Percentiles rank a stretch among this genome's conserved stretches.
These are phyloP conservation scores for Hydractinia symbiolongicarpus DNA, from an alignment of 30 jellyfish, hydroid and myxozoan genomes.

Conservation along the genomic window DNA sequence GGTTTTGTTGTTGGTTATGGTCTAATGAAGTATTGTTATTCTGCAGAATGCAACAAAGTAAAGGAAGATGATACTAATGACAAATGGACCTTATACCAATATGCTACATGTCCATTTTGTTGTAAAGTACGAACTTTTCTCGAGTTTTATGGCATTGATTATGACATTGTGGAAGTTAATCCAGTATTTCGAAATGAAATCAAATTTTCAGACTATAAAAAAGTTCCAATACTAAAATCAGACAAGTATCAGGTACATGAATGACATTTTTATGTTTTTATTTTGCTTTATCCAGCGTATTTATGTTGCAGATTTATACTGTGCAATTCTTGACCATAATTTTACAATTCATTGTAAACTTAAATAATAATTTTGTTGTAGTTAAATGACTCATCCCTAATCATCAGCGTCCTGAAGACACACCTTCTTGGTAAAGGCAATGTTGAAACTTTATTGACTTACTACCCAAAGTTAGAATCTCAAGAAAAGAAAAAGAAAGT, in stretches of 20 bases:
- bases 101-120: constrained; percentile 93
- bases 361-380: constrained; percentile 13
- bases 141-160: constrained; percentile 87
- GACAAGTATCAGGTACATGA: constrained; percentile 47
- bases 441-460: constrained; percentile 49
- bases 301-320: no score
- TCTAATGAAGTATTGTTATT: neutral
- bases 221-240: constrained; percentile 69
- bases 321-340: no score
- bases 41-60: neutral
- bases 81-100: constrained; percentile 51
- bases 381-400: constrained; percentile 90
- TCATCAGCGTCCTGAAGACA: constrained; percentile 68
- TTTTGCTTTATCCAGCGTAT: no score
- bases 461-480: constrained; percentile 67
- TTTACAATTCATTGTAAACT: neutral
- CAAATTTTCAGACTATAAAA: constrained; percentile 76
- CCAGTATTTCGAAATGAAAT: constrained; percentile 74
- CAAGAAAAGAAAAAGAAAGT: constrained; percentile 42
- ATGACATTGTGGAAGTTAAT: constrained; percentile 82
- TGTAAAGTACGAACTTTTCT: constrained; percentile 91
- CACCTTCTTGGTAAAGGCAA: constrained; percentile 66
- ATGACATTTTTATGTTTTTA: no score
- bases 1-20: constrained; percentile 17
- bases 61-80: neutral